Evolutionary conservation across 1,140 invertebrate species (phyloP).

Genomic region (Cepaea nemoralis): DNA sequence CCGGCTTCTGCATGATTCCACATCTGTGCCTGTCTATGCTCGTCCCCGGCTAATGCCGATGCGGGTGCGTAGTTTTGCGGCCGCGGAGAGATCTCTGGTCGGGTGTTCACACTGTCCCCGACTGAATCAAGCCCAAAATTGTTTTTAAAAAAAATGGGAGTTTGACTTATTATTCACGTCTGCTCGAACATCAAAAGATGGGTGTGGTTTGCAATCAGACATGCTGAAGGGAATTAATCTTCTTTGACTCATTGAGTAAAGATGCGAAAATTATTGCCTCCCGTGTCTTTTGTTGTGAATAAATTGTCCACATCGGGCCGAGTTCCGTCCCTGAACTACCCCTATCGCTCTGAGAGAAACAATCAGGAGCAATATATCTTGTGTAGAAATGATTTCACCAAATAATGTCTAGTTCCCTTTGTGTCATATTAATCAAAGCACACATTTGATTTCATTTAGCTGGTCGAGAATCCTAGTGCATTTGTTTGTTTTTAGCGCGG

Average conservation of each 20-base stretch:
- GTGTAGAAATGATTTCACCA: background rate
- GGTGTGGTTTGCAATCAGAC: constrained; percentile 9
- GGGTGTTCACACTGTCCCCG: background rate
- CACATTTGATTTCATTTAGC: background rate
- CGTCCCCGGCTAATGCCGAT: background rate
- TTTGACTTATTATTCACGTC: background rate
- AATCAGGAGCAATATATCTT: background rate
- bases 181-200: background rate
- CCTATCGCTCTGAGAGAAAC: background rate
- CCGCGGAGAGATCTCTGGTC: background rate
- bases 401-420: background rate
- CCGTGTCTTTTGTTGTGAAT: background rate
- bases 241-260: constrained; percentile 23
- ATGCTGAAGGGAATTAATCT: constrained; percentile 26
- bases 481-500: too few species aligned
- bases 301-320: constrained; percentile 11
- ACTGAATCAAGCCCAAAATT: background rate
- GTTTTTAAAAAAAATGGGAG: background rate
- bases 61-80: constrained; percentile 15
- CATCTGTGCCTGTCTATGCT: constrained; percentile 26
- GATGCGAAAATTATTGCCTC: constrained; percentile 32
- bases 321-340: background rate
- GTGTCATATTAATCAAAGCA: background rate
- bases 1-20: constrained; percentile 8
- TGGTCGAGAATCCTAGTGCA: too few species aligned